Evolutionary conservation across 2,888 invertebrate genomes (phyloP), one percentile per base, ranked within the genome.

Genomic region (Rambutsinella grinnellia): DNA sequence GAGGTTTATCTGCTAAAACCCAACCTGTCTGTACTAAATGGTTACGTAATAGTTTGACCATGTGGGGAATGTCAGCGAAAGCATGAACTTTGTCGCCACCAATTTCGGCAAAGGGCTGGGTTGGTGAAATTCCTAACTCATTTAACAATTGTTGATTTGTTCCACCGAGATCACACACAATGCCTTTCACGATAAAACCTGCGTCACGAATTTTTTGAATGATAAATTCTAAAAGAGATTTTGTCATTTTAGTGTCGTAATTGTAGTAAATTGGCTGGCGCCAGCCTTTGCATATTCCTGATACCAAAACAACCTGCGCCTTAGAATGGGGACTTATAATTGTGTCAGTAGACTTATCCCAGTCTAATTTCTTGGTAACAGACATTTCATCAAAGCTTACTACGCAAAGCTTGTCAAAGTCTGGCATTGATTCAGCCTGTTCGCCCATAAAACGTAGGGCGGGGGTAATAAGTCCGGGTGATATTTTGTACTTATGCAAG

Each of bases 21-120:
- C 46, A 13, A 1, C 81, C 80, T 19, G 74, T 61, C 49, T 82
- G 80, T 0, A 80, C 13, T 8, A 76, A 26, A 61, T 82, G 82
- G 54, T 82, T 82, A 10, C 80, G 27, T 2, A 81, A 10, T 10
- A 81, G 49, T 46, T 83, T 83, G 0, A 83, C 10, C 26, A 79
- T 54, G 56, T 83, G 81, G 0, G 79, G 82, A 0, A 79, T 63
- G 44, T 83, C 83, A 15, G 76, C 72, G 53, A 83, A 80, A 21
- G 81, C 69, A 57, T 51, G 78, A 2, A 83, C 56, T 3, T 65
- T 61, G 28, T 57, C 2, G 15, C 8, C 51, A 19, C 8, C 0
- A 47, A 76, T 69, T 1, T 6, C 1, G 56, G 79, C 66, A n/a
- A 23, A 62, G 2, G 36, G 10, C 13, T 70, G 28, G 0, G 51